Base-by-base conservation (phyloP, 2,113 vertebrate genomes). In the Sinosuthora webbiana region DNA sequence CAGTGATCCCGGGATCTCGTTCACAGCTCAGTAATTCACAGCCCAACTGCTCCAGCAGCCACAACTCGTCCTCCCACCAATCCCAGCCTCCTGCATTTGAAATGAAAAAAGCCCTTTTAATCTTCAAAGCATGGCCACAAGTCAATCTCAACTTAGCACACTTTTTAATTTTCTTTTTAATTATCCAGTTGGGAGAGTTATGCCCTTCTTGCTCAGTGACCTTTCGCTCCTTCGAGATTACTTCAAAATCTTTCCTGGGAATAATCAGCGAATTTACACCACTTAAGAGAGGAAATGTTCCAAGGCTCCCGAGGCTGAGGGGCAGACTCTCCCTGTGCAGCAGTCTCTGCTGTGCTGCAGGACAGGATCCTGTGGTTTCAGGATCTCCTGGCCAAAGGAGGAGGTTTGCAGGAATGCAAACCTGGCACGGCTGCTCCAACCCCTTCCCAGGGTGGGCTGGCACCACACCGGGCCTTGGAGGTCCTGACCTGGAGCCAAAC, bases 81-180 rank as follows among this genome's bases (percentile, higher is more conserved):
- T 5, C 85, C 90, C 79, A 75, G 15, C 82, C 80, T 62, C 93
- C 87, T 69, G 19, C 89, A 52, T 35, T 83, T 5, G 3, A 89
- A 87, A 91, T 37, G n/a, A 39, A 68, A 84, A 90, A 91, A 95
- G 41, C 77, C 56, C 50, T 82, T 91, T 74, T 94, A 93, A 96
- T 90, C 95, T 96, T 96, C 96, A 95, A 96, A 95, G 94, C 93
- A 65, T 3, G 49, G 95, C 94, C 84, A 96, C n/a, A 10, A 96
- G 89, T 93, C 91, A 89, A 93, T 89, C 94, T 59, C 91, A 44
- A 93, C 75, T 80, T 79, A 83, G 63, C 93, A 94, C 50, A 15
- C 84, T 94, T 92, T 76, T 87, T 83, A 87, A 95, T 95, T 95
- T 89, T 80, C 89, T 65, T 89, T 85, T 84, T 91, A 94, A 95